These are phyloP conservation scores for Euura saliciscinereae DNA, from an alignment of 1,140 invertebrate species.

Conservation along the genomic window DNA sequence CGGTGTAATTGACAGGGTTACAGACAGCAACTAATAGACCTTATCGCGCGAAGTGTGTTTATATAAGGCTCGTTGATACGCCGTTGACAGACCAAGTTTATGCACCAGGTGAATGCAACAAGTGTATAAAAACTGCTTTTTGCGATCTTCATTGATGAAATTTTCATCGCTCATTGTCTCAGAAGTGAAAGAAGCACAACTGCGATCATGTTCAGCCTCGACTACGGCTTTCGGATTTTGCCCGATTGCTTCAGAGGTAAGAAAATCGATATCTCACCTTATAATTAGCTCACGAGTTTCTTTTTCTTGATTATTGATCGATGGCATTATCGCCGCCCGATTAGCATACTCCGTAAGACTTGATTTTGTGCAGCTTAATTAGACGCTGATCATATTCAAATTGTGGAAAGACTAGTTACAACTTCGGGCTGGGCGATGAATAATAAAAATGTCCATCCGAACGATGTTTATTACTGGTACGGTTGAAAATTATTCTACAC, in stretches of 20 bases:
- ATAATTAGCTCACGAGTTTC: not conserved
- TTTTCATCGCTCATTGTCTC: too few relatives aligned
- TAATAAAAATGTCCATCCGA: too few relatives aligned
- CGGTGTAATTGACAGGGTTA: not conserved
- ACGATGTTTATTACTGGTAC: too few relatives aligned
- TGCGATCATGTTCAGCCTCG: not conserved
- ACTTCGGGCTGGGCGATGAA: too few relatives aligned
- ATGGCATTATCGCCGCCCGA: too few relatives aligned
- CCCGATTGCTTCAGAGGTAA: not conserved
- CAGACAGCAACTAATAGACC: conserved; percentile 1
- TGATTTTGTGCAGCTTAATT: too few relatives aligned
- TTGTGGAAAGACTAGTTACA: too few relatives aligned
- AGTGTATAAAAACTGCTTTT: too few relatives aligned
- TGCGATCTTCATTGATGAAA: too few relatives aligned
- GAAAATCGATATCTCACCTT: not conserved
- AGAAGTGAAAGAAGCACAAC: not conserved
- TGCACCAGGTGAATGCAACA: not conserved
- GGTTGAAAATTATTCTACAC: too few relatives aligned
- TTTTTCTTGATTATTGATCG: not conserved
- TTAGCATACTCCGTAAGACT: too few relatives aligned
- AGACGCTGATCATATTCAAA: too few relatives aligned
- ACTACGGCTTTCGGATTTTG: not conserved
- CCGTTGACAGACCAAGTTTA: not conserved
- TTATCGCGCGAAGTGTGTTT: not conserved
- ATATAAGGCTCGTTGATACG: not conserved